These are phyloP conservation scores for Hippasteria phrygiana DNA, from an alignment of 53 echinoderm and acorn worm species.

Conservation along the genomic window DNA sequence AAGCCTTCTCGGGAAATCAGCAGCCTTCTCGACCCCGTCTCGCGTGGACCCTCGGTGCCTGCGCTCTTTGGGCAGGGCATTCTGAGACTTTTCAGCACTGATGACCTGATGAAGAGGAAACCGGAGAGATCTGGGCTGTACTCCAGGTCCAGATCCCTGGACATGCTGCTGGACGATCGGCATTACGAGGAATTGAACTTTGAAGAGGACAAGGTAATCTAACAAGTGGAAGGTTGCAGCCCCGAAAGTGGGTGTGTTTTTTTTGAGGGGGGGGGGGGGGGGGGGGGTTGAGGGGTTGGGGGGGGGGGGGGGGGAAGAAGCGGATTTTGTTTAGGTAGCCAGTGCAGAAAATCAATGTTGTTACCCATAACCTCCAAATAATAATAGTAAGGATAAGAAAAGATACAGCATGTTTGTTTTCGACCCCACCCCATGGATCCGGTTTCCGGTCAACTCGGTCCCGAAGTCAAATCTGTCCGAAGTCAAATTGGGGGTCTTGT, in stretches of 20 bases:
- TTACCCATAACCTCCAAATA: too few relatives aligned
- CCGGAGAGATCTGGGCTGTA: neutral
- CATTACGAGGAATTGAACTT: conserved; percentile 27
- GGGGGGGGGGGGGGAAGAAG: too few relatives aligned
- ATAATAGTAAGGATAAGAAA: too few relatives aligned
- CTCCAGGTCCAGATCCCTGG: conserved; percentile 38
- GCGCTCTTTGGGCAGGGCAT: conserved; percentile 19
- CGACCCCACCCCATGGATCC: too few relatives aligned
- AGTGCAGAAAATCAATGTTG: too few relatives aligned
- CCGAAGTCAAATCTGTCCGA: too few relatives aligned
- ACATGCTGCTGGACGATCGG: conserved; percentile 53
- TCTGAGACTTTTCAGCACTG: conserved; percentile 47
- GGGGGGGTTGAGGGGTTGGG: too few relatives aligned
- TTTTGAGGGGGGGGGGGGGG: neutral
- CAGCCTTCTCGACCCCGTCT: conserved; percentile 8
- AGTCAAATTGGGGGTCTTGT: too few relatives aligned
- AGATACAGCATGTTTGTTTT: too few relatives aligned
- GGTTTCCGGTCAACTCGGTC: too few relatives aligned
- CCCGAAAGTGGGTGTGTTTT: neutral
- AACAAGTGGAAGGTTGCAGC: conserved; percentile 1
- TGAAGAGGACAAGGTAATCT: too few relatives aligned
- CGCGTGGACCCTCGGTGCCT: neutral
- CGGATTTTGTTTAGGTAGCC: too few relatives aligned
- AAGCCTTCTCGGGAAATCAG: neutral
- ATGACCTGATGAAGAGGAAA: neutral